phyloP scores from a whole-genome alignment of 2,113 vertebrate genomes.

The Anhinga anhinga region DNA sequence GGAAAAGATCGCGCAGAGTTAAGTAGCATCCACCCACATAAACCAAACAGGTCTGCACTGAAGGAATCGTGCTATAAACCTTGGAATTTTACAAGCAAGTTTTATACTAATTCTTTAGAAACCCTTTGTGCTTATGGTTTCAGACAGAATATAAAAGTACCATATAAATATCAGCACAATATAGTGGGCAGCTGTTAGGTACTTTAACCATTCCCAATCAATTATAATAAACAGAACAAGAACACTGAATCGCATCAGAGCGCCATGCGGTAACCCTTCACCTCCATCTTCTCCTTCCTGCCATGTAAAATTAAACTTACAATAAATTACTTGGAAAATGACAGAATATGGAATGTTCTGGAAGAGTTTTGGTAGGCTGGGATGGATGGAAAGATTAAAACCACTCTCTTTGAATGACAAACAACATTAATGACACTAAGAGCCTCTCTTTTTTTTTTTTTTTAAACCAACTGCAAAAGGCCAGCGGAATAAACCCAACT shows the following conservation, averaged over 20 bases:
- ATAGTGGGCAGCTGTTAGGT: conserved; percentile 46
- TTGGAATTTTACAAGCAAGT: conserved; percentile 64
- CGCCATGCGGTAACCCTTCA: background rate
- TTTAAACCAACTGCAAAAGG: background rate
- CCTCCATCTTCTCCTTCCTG: conserved; percentile 39
- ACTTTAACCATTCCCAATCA: conserved; percentile 61
- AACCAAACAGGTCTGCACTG: conserved; percentile 50
- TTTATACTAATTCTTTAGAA: conserved; percentile 71
- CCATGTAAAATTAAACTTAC: conserved; percentile 16
- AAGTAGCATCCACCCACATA: conserved; percentile 51
- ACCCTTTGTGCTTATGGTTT: conserved; percentile 65
- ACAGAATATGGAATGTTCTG: background rate
- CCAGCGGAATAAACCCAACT: conserved; percentile 1
- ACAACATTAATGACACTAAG: background rate
- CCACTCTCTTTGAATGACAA: background rate
- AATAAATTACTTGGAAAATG: conserved; percentile 40
- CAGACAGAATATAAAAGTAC: conserved; percentile 66
- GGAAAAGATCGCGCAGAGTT: conserved; percentile 60
- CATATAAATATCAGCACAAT: conserved; percentile 63
- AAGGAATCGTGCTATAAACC: conserved; percentile 62
- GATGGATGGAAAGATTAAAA: background rate
- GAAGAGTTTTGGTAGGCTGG: background rate
- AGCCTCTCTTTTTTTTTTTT: background rate
- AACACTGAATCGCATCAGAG: conserved; percentile 4
- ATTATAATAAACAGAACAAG: conserved; percentile 53